Conservation (phyloP, 2,797 vertebrate species). For the Limosa lapponica region DNA sequence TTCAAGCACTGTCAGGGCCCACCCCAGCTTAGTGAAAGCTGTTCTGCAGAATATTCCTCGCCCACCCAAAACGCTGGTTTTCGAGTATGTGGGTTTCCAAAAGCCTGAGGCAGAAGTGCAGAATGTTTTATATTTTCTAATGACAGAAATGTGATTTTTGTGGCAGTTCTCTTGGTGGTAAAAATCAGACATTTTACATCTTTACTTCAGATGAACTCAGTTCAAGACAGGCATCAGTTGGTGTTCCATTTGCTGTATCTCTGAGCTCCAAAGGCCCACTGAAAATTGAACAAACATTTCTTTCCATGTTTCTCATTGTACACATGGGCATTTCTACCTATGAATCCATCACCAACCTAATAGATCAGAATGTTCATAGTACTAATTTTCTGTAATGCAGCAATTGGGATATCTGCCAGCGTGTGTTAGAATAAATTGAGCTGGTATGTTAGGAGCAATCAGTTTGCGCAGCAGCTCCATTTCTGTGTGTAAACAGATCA, state of each 20-base stretch:
- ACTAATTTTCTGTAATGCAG: neutral
- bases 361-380: neutral
- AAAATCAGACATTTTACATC: neutral
- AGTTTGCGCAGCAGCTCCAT: neutral
- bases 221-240: conserved; percentile 12
- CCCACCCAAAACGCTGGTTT: neutral
- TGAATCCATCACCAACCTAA: conserved; percentile 8
- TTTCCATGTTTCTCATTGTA: neutral
- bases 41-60: neutral
- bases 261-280: conserved; percentile 6
- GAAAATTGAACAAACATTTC: conserved; percentile 23
- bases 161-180: neutral
- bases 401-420: neutral
- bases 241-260: neutral
- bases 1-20: neutral
- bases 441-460: neutral
- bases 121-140: neutral
- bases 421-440: neutral
- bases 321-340: neutral
- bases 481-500: neutral
- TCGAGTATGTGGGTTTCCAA: neutral
- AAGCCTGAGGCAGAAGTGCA: neutral
- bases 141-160: neutral
- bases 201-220: conserved; percentile 27
- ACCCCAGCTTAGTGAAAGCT: neutral